Base-by-base conservation (phyloP, 2,113 vertebrate genomes). In the Corythoichthys intestinalis region DNA sequence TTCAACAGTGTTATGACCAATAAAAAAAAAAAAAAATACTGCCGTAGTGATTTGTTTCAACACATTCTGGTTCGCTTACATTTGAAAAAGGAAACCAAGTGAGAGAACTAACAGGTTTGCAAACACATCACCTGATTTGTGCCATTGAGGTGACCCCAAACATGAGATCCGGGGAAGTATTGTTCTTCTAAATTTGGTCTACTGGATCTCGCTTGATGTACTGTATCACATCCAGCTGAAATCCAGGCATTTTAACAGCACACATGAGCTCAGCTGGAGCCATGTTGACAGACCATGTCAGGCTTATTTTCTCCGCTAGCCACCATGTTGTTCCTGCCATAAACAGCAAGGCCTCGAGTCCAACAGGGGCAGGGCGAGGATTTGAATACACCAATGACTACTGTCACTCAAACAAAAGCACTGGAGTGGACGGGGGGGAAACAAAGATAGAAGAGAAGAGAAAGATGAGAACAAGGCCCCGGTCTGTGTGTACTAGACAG, bases 261-360 rank as follows among this genome's bases (percentile, higher is more conserved):
- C 28, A 74, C 38, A 28, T 28, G 47, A 67, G n/a, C 74, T 63
- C 59, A 67, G 56, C 60, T 11, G 47, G 56, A 67, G 57, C 75
- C n/a, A 48, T 15, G 11, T 57, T 65, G 65, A 77, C 57, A 64
- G 59, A 65, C 54, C 6, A 20, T 1, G 50, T 59, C 64, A 62
- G 75, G 28, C 66, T 76, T 74, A 71, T 71, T 74, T 72, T 71
- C 65, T 71, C 73, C 68, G 72, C 63, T 54, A 64, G 71, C 77
- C 72, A 71, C 58, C 72, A 65, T 76, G 74, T 71, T 74, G 54
- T 56, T 73, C 56, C 70, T 54, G 81, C 85, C 84, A 88, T 82
- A 89, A 90, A 88, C 82, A 85, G 74, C 50, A 39, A 47, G 76
- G 83, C 87, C 89, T 87, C 83, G 84, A 81, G 81, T 79, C 80